Evolutionary conservation across 2,113 vertebrate genomes (phyloP), one percentile per base, ranked within the genome.

Genomic region (Australoheros scitulus): DNA sequence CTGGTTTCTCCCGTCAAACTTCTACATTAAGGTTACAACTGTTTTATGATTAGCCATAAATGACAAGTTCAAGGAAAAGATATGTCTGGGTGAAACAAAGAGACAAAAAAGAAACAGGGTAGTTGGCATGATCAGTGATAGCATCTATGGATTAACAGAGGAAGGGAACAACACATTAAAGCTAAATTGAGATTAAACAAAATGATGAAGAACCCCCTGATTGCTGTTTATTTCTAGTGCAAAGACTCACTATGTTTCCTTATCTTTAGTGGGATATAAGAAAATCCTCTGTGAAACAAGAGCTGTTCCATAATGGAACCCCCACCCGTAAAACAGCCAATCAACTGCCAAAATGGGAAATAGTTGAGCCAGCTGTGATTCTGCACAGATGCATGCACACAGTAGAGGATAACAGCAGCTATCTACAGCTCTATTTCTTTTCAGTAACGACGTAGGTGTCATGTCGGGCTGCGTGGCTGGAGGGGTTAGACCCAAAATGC

Each of bases 221-320:
- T 41, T 41, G 24, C 64, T 2, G 41, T 43, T 70, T 50, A 50
- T 50, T 50, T 50, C 22, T 29, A 29, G 41, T 70, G 47, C 15
- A 70, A 43, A 70, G 4, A 1, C 65, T 70, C 65, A 50, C 15
- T 0, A 3, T 1, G 1, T 50, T 29, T 70, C 65, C 0, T 1
- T 70, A 50, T 13, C 11, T 50, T 70, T 50, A 15, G 47, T 2
- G 11, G 3, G 15, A 4, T 50, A 6, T 50, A 50, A 50, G 47
- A 17, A 50, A 50, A 50, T 18, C 2, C 24, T 26, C 2, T 18
- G 41, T 4, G 14, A 70, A 47, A 29, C 5, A 4, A 38, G 7
- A 38, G 36, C 36, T 38, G 8, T 38, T 50, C 43, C 43, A 15
- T 50, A 15, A 50, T 17, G 14, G 43, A 1, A 4, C 2, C 5